Percentiles rank a stretch among this genome's conserved stretches.
These are phyloP conservation scores for Theristicus caerulescens DNA, from an alignment of 2,113 vertebrate genomes.

Conservation along the genomic window DNA sequence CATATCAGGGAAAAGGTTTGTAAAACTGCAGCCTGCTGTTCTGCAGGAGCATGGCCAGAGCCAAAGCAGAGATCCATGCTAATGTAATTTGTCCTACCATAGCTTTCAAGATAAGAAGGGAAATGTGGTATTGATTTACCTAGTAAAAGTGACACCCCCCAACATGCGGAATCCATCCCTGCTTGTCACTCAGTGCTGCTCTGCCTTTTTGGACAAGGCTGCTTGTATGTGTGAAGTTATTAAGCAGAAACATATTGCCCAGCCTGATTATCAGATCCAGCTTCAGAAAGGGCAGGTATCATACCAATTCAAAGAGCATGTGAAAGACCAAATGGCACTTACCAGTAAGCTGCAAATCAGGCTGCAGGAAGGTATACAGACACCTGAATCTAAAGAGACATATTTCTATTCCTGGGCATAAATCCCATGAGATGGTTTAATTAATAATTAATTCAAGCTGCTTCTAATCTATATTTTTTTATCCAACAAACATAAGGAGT, in stretches of 20 bases:
- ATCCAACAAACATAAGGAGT: neutral
- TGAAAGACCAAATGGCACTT: neutral
- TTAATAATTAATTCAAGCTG: neutral
- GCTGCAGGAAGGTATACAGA: neutral
- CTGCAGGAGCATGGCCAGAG: neutral
- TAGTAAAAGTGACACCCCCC: neutral
- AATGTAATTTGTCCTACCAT: neutral
- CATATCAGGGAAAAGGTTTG: neutral
- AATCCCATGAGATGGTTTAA: neutral
- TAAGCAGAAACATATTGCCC: constrained; percentile 21
- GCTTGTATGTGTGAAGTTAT: neutral
- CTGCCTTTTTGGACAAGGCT: neutral
- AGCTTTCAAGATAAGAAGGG: constrained; percentile 30
- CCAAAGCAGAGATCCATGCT: neutral
- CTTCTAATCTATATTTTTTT: neutral
- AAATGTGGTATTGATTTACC: constrained; percentile 27
- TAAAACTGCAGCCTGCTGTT: neutral
- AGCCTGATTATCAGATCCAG: neutral
- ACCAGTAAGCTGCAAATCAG: neutral
- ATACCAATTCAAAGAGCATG: neutral
- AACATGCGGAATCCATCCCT: constrained; percentile 20
- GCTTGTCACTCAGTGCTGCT: neutral
- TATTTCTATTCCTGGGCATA: neutral
- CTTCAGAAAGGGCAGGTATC: neutral
- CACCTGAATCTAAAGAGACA: neutral